Conservation (phyloP, 1,140 invertebrate genomes). For the Drosophila leontia region DNA sequence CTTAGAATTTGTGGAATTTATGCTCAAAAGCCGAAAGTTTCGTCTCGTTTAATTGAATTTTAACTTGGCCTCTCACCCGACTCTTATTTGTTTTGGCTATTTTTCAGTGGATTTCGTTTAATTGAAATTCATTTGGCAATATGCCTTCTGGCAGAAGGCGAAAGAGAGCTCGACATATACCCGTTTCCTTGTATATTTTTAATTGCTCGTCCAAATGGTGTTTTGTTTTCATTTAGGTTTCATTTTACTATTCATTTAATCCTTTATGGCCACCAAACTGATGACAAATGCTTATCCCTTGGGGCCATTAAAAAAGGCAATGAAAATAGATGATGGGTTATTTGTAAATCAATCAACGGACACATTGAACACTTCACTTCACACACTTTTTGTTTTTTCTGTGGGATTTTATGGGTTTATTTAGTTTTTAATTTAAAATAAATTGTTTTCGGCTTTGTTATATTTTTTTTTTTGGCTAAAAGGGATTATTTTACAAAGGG, state of each 20-base stretch:
- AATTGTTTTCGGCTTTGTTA: constrained; percentile 10
- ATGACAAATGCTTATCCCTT: constrained; percentile 44
- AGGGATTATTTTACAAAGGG: neutral
- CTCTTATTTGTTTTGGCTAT: constrained; percentile 27
- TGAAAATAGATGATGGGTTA: constrained; percentile 30
- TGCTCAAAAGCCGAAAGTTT: constrained; percentile 21
- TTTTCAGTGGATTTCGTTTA: constrained; percentile 33
- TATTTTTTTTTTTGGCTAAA: neutral
- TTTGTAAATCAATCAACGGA: constrained; percentile 51
- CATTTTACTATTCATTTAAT: constrained; percentile 40
- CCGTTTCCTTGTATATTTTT: constrained; percentile 13
- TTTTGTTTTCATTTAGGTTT: constrained; percentile 28
- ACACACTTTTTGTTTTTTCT: constrained; percentile 16
- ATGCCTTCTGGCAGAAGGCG: constrained; percentile 9
- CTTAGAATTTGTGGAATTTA: constrained; percentile 41
- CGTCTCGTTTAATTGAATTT: constrained; percentile 46
- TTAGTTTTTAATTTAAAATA: constrained; percentile 33
- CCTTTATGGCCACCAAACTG: constrained; percentile 37
- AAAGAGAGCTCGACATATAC: neutral
- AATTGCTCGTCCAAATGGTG: constrained; percentile 34
- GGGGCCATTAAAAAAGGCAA: constrained; percentile 26
- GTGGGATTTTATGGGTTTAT: constrained; percentile 8
- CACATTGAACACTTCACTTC: constrained; percentile 33
- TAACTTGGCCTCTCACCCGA: constrained; percentile 23
- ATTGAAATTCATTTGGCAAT: constrained; percentile 38